Evolutionary conservation across 2,113 vertebrate genomes (phyloP).

Genomic region (Psilopogon haemacephalus): DNA sequence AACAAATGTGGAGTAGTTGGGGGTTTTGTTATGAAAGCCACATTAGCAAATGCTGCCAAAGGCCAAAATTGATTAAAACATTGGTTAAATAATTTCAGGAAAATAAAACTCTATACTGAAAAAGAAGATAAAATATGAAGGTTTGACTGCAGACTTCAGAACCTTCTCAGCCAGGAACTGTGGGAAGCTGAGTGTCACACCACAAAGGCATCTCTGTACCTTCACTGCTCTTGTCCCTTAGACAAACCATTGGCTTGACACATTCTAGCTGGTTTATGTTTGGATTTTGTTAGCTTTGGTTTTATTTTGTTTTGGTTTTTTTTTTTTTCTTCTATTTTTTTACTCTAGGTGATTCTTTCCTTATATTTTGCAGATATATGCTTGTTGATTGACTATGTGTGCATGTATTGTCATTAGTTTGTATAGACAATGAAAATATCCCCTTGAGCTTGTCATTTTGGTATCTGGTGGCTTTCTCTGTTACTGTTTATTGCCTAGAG

Average conservation of each 20-base stretch:
- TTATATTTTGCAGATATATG: neutral
- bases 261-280: neutral
- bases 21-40: rapidly evolving
- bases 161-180: rapidly evolving
- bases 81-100: neutral
- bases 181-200: neutral
- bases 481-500: neutral
- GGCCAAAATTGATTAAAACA: neutral
- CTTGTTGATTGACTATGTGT: neutral
- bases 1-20: neutral
- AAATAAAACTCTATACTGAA: neutral
- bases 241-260: neutral
- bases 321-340: neutral
- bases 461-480: neutral
- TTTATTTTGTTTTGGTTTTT: neutral
- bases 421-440: neutral
- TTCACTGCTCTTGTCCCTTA: neutral
- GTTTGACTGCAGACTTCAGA: neutral
- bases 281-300: neutral
- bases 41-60: rapidly evolving
- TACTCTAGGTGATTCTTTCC: neutral
- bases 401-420: neutral
- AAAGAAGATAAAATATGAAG: neutral
- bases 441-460: neutral
- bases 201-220: neutral